A percentile compares a stretch with the other conserved stretches of the same genome.
These are phyloP conservation scores for Ephestia elutella DNA, from an alignment of 1,140 invertebrate genomes.

Conservation along the genomic window DNA sequence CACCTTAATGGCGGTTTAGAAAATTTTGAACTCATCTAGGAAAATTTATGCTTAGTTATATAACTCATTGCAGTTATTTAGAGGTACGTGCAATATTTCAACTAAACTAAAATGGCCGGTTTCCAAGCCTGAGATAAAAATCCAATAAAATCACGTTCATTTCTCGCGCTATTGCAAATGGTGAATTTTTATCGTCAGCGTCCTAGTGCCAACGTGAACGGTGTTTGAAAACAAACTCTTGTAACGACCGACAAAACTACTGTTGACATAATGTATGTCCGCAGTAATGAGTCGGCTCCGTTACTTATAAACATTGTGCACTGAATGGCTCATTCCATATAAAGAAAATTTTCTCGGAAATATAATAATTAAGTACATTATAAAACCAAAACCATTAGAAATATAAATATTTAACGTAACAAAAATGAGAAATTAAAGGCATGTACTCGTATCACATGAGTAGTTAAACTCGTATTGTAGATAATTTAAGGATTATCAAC, in stretches of 20 bases:
- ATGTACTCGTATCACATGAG: too few relatives aligned
- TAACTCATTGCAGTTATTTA: too few relatives aligned
- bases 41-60: too few relatives aligned
- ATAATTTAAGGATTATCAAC: too few relatives aligned
- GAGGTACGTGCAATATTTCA: neutral
- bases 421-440: too few relatives aligned
- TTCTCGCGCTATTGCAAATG: slow-evolving; percentile 21
- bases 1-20: too few relatives aligned
- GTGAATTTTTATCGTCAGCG: slow-evolving; percentile 50
- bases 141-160: slow-evolving; percentile 61
- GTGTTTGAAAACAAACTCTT: slow-evolving; percentile 57
- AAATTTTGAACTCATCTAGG: too few relatives aligned
- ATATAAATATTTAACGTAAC: slow-evolving; percentile 11
- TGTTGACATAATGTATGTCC: slow-evolving; percentile 44
- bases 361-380: slow-evolving; percentile 10
- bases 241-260: slow-evolving; percentile 24
- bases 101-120: neutral
- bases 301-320: slow-evolving; percentile 24
- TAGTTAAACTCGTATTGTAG: too few relatives aligned
- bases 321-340: neutral
- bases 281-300: slow-evolving; percentile 22
- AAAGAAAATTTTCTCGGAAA: slow-evolving; percentile 6
- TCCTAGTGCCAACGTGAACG: slow-evolving; percentile 43
- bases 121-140: slow-evolving; percentile 44
- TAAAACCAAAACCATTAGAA: slow-evolving; percentile 27